Base-by-base conservation (phyloP, 2,113 vertebrate species). In the Zosterops lateralis region DNA sequence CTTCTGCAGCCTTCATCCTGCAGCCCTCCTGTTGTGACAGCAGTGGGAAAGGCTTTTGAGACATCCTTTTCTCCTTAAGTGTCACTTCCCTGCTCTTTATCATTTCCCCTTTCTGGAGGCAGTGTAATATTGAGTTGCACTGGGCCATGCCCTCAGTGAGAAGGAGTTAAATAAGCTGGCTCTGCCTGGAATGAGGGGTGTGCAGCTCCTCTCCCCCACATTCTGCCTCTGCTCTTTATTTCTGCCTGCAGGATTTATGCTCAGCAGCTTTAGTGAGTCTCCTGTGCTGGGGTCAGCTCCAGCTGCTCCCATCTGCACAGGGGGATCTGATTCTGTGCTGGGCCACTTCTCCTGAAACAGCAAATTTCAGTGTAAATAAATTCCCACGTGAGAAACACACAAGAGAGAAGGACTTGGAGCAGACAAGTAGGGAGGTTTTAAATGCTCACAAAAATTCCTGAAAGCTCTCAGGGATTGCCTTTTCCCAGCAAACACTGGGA, bases 261-360 rank as follows among this genome's bases (percentile, higher is more conserved):
- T 94, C 40, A 32, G 56, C 87, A 71, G 31, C 61, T 3, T 26
- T 16, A 2, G 60, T 31, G 90, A 48, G 44, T 31, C 76, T 74
- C 67, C 73, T n/a, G 56, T 47, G 90, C 64, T 71, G 64, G 7
- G 42, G 11, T 50, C 50, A 80, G 90, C 85, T 92, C 86, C 92
- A 96, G 90, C 93, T 95, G 90, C 68, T 96, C 60, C 83, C 79
- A 93, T 86, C 90, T 96, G 95, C 64, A 54, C 76, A 2, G 5
- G 21, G 17, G 45, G 51, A 66, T 34, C 6, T 47, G 62, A 0
- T 8, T 12, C 75, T 84, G 72, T 42, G 58, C 60, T 20, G 5
- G 9, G 56, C 61, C 67, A 0, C 68, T 66, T 36, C 82, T 73
- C 53, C 84, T 62, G 67, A 67, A 68, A 19, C 75, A 77, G 54